These are phyloP conservation scores for Nycticryphes semicollaris DNA, from an alignment of 2,113 vertebrate genomes.

Conservation along the genomic window DNA sequence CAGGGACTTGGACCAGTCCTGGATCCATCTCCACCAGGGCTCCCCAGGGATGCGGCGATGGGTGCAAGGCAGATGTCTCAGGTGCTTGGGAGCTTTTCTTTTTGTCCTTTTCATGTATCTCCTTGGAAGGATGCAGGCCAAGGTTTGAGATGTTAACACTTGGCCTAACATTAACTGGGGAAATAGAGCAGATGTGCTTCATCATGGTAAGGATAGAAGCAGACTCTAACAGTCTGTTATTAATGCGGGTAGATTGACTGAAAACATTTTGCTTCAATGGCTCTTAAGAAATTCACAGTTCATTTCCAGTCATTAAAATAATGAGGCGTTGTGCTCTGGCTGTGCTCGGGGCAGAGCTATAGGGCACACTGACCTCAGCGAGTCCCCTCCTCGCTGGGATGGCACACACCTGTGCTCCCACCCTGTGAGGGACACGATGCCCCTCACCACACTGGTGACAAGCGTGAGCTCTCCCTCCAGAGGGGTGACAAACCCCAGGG, in stretches of 20 bases:
- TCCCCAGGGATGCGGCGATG: neutral
- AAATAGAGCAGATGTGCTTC: neutral
- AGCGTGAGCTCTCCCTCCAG: neutral
- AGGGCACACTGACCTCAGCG: neutral
- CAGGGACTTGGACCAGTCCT: neutral
- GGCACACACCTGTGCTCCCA: rapidly evolving
- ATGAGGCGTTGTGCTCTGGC: neutral
- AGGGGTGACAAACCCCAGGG: neutral
- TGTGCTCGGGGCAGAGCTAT: neutral
- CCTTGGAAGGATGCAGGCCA: neutral
- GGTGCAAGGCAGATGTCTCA: rapidly evolving
- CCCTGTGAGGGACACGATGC: rapidly evolving
- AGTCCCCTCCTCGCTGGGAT: rapidly evolving
- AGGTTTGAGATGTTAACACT: neutral
- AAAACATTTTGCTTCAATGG: neutral
- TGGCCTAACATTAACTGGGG: neutral
- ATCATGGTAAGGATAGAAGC: neutral
- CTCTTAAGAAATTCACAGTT: slow-evolving; percentile 18
- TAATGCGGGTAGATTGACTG: slow-evolving; percentile 11
- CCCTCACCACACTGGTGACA: too few species aligned
- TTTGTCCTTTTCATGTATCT: neutral
- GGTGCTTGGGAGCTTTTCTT: neutral
- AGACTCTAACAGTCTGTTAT: neutral
- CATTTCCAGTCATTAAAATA: slow-evolving; percentile 42
- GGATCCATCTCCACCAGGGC: rapidly evolving